Percentiles rank a stretch among this genome's conserved stretches.
Evolutionary conservation across 2,113 vertebrate species (phyloP).

Genomic region (cattle (Bos taurus)): ARS-UCD2.0 NC_037357.1:22575001-22575500

Average conservation of each 20-base stretch:
- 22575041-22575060: neutral
- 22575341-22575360: neutral
- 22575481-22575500: neutral
- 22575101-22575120: neutral
- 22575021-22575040: neutral
- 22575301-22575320: neutral
- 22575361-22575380: neutral
- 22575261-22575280: conserved; percentile 52
- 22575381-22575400: neutral
- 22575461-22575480: neutral
- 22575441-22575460: conserved; percentile 9
- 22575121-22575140: conserved; percentile 9
- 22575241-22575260: neutral
- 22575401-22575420: neutral
- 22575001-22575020: neutral
- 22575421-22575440: neutral
- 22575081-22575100: neutral
- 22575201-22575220: conserved; percentile 35
- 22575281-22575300: neutral
- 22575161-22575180: neutral
- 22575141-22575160: conserved; percentile 36
- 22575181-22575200: neutral
- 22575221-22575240: neutral
- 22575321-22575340: conserved; percentile 34
- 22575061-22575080: neutral